A percentile compares a stretch with the other conserved stretches of the same genome.
These are phyloP conservation scores for Aphidius colemani DNA, from an alignment of 2,888 invertebrate species.

Conservation along the genomic window DNA sequence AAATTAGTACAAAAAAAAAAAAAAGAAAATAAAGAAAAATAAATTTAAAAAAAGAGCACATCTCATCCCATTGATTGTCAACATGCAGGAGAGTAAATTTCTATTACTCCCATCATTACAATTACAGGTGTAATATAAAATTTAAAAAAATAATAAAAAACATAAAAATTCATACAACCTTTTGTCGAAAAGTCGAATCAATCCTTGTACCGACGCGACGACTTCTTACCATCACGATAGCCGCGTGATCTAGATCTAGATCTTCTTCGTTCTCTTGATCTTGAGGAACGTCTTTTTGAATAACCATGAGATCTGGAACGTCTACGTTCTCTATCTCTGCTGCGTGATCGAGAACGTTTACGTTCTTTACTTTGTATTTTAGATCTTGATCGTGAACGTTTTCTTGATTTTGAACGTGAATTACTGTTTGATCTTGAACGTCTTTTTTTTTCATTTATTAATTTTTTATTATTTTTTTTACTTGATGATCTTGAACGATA, in stretches of 20 bases:
- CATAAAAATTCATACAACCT: constrained; percentile 40
- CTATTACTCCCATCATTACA: constrained; percentile 5
- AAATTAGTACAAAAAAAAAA: constrained; percentile 14
- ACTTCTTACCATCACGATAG: constrained; percentile 58
- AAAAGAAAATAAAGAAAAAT: not conserved
- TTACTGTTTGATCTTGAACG: constrained; percentile 16
- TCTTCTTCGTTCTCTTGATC: constrained; percentile 41
- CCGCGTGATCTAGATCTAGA: constrained; percentile 48
- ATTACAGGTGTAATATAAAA: constrained; percentile 6
- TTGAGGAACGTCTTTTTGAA: constrained; percentile 15
- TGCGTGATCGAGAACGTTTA: constrained; percentile 35
- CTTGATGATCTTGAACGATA: constrained; percentile 49
- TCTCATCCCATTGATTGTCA: constrained; percentile 14
- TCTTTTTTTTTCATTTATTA: constrained; percentile 29
- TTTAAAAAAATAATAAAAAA: constrained; percentile 13
- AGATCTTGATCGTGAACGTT: constrained; percentile 39
- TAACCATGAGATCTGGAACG: constrained; percentile 33
- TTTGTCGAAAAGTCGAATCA: constrained; percentile 40
- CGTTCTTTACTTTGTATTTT: constrained; percentile 17
- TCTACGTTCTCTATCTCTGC: constrained; percentile 36
- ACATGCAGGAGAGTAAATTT: constrained; percentile 15
- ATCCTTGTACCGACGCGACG: constrained; percentile 57
- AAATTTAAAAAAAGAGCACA: constrained; percentile 15
- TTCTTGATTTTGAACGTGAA: constrained; percentile 38
- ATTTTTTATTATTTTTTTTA: constrained; percentile 35